Evolutionary conservation across 92 coral and sea anemone genomes (phyloP).

Genomic region (Palythoa grandiflora): DNA sequence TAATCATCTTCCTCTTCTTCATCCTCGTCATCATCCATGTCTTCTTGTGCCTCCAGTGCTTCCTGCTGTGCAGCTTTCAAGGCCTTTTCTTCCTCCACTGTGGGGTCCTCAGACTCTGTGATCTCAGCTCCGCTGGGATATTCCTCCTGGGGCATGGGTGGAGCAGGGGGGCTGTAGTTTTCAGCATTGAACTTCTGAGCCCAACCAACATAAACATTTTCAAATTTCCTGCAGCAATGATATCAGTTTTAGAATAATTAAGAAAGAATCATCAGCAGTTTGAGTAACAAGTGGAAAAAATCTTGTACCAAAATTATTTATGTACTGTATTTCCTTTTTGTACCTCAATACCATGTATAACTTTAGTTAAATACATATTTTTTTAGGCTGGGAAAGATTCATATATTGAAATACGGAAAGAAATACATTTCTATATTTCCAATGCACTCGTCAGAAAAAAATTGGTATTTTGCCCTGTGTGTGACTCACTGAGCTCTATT

Average conservation of each 20-base stretch:
- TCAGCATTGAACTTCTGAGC: constrained; percentile 98
- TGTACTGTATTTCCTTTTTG: too few species aligned
- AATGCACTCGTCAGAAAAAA: too few species aligned
- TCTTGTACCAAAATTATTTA: too few species aligned
- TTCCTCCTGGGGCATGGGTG: constrained; percentile 97
- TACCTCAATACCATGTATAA: not conserved
- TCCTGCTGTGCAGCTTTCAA: constrained; percentile 98
- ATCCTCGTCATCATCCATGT: constrained; percentile 96
- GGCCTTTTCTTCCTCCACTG: constrained; percentile 99
- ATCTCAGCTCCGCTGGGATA: constrained; percentile 98
- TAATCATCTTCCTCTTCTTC: constrained; percentile 92
- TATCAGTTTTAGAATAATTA: not conserved
- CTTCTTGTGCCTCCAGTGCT: constrained; percentile 90
- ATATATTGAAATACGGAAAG: too few species aligned
- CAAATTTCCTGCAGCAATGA: constrained; percentile 81
- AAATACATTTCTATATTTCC: too few species aligned
- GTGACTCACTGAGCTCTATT: too few species aligned
- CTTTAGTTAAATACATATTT: too few species aligned
- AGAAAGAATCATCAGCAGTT: not conserved
- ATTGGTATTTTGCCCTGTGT: too few species aligned
- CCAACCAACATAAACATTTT: constrained; percentile 96
- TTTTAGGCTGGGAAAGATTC: not conserved
- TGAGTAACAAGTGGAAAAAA: not conserved
- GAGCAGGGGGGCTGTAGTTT: constrained; percentile 99
- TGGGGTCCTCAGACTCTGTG: constrained; percentile 97